Base-by-base conservation (phyloP, 2,888 invertebrate genomes). In the Philereme transversata region DNA sequence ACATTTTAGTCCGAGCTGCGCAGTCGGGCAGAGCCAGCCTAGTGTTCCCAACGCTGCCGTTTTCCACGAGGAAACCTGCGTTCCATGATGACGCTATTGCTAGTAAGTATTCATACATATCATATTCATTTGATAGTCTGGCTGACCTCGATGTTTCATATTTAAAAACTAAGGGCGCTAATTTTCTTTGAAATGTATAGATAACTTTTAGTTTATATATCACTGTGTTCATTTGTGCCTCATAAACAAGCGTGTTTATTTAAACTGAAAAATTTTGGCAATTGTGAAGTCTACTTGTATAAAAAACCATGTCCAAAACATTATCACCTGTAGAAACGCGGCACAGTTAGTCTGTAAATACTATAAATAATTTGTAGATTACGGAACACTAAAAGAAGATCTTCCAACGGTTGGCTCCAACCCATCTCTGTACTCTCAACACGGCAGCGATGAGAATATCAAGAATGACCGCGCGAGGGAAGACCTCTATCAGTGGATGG, bases 401-500 rank as follows among this genome's bases (percentile, higher is more conserved):
- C 84, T 93, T 57, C 88, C 93, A 57, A 88, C 93, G 0, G 86
- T 95, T 67, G 96, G 96, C 0, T 96, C 96, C 0, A 94, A 96
- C 74, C 94, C 94, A 4, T 94, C 94, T 0, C 84, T 93, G 50
- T 91, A 87, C 73, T 94, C 94, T 0, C 93, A 93, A 0, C 89
- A 88, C 66, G 87, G 88, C 47, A 90, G 91, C 69, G 90, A 89
- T 44, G 93, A 93, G 67, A 91, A 93, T 66, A 84, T 93, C 3
- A 88, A 87, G 68, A 92, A 86, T 68, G 88, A 94, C 46, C 94
- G 94, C 73, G 94, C 94, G 11, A 94, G 95, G n/a, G 97, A 97
- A 79, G 98, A 98, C 86, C 91, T 99, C 47, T 98, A 99, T 84
- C 97, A 96, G 73, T 99, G 98, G 98, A 98, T 99, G 98, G 97